Evolutionary conservation across 2,888 invertebrate species (phyloP), one percentile per base, ranked within the genome.

Genomic region (Drosophila limbata): DNA sequence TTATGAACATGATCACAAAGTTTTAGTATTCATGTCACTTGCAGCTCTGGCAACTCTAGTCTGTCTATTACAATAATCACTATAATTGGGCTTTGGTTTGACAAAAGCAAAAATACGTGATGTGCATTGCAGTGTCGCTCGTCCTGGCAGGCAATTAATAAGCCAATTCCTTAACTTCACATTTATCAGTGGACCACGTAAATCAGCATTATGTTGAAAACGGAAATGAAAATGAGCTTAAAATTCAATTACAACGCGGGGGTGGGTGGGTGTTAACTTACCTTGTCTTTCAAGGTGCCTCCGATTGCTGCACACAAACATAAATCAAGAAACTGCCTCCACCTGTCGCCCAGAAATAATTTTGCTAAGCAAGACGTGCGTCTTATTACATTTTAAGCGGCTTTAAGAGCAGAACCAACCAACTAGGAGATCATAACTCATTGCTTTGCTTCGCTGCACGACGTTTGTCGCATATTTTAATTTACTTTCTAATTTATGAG

Each of bases 341-440:
- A 74, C 65, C 69, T 73, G 61, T 42, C 59, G 45, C 4, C 40
- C 37, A n/a, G 17, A 31, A 64, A 75, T 81, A 73, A 84, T 79
- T 88, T 84, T 81, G 84, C 68, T 69, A 64, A 69, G 72, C 66
- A 61, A 72, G 76, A 68, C 67, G 68, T 59, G 69, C 71, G 62
- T 77, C 81, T 77, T 85, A 80, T 85, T 82, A 80, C 82, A 77
- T 71, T 80, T 82, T 86, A 88, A 86, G 88, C 81, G 73, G 86
- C 82, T 86, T 86, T 88, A 37, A 37, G n/a, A 37, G 8, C n/a
- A 33, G 39, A 64, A 59, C n/a, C 66, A 42, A 60, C 55, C 70
- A 63, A 59, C 63, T 63, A 61, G 42, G 40, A 37, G 52, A 56
- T 73, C 85, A 83, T 88, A 85, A 85, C 85, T 85, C 81, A 85